Evolutionary conservation across 2,113 vertebrate species (phyloP).

Genomic region (Azemiops feae): DNA sequence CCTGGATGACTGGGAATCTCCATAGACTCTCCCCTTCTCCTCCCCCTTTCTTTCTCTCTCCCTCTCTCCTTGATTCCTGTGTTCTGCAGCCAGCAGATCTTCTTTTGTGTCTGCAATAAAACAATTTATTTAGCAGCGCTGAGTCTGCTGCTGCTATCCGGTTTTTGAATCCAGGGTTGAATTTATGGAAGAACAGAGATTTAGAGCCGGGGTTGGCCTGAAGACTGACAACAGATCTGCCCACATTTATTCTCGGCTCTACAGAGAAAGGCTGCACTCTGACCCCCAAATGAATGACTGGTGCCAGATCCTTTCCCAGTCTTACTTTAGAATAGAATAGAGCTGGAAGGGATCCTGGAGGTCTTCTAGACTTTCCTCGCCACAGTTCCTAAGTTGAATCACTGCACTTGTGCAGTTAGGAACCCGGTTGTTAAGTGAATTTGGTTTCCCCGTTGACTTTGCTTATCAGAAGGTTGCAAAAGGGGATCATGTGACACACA

Average conservation of each 20-base stretch:
- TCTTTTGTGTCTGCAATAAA: not conserved
- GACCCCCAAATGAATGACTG: not conserved
- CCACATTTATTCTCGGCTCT: not conserved
- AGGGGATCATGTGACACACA: too few species aligned
- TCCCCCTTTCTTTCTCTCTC: too few species aligned
- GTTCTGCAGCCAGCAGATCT: not conserved
- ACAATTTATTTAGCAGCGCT: not conserved
- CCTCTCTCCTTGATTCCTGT: not conserved
- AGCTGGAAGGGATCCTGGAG: too few species aligned
- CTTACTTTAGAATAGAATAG: not conserved
- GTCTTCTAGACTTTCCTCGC: too few species aligned
- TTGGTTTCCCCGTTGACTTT: too few species aligned
- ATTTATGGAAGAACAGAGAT: not conserved
- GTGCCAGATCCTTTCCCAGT: not conserved
- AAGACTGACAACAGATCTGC: not conserved
- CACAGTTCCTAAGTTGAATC: too few species aligned
- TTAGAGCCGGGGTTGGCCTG: not conserved
- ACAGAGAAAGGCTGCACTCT: not conserved
- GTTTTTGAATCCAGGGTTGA: not conserved
- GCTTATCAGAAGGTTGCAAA: too few species aligned
- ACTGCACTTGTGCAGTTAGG: too few species aligned
- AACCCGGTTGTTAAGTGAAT: too few species aligned
- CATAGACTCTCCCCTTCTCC: not conserved
- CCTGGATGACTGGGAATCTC: too few species aligned
- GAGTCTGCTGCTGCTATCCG: not conserved